Evolutionary conservation across 2,797 vertebrate species (phyloP).

Genomic region (Tiaroga cobitis): DNA sequence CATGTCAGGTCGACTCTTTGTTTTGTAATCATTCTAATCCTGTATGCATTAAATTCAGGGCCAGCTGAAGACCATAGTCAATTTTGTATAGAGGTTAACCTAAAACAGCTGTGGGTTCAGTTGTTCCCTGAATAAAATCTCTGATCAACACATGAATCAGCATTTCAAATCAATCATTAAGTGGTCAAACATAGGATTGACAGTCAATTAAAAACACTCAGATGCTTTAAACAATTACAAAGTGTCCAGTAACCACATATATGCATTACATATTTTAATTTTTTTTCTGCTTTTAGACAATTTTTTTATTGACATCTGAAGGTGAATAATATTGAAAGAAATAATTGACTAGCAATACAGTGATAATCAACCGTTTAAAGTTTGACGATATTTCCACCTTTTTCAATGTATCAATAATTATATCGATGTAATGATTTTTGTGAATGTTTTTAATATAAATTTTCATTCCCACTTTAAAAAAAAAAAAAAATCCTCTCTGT

Average conservation of each 20-base stretch:
- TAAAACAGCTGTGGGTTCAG: conserved; percentile 62
- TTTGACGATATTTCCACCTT: neutral
- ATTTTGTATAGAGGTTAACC: conserved; percentile 55
- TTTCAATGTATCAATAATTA: neutral
- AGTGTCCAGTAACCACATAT: neutral
- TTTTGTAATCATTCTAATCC: conserved; percentile 16
- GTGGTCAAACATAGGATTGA: neutral
- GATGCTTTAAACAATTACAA: neutral
- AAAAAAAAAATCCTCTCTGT: neutral
- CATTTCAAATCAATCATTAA: neutral
- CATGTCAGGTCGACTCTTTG: conserved; percentile 30
- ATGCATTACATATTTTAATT: neutral
- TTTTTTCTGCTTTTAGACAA: neutral
- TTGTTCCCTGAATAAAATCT: conserved; percentile 2
- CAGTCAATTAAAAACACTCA: neutral
- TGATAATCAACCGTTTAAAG: too few relatives aligned
- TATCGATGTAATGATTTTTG: neutral
- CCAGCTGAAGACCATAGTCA: conserved; percentile 59
- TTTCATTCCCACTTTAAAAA: neutral
- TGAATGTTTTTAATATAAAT: neutral
- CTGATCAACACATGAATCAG: neutral
- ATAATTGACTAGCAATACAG: neutral
- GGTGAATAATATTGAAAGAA: neutral
- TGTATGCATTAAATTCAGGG: conserved; percentile 35
- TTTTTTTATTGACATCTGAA: neutral